Evolutionary conservation across 2,113 vertebrate genomes (phyloP).

Genomic region (Leucoraja erinaceus): DNA sequence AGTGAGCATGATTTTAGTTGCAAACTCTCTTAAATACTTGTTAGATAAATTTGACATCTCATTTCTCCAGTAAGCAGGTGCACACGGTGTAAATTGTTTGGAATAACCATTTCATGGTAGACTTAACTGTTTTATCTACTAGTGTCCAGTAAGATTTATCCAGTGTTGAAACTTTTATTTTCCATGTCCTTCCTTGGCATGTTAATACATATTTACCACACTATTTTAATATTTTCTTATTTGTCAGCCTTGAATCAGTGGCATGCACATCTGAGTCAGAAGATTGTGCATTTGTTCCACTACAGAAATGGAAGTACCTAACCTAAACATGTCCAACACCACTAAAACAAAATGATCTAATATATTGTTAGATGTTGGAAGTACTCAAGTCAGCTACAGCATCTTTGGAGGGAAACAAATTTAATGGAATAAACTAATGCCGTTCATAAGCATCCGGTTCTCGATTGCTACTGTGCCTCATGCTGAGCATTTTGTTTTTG

Average conservation of each 20-base stretch:
- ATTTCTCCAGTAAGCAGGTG: not conserved
- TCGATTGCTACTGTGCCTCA: not conserved
- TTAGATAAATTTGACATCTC: not conserved
- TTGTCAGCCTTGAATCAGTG: not conserved
- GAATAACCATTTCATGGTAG: not conserved
- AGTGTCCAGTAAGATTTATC: not conserved
- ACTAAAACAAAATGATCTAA: not conserved
- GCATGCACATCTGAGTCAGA: not conserved
- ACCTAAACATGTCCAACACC: not conserved
- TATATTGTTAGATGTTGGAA: not conserved
- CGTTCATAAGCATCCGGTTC: not conserved
- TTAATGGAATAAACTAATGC: not conserved
- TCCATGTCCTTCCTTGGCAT: not conserved
- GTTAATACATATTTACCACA: not conserved
- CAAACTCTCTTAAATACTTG: not conserved
- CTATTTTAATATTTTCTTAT: not conserved
- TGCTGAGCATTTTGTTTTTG: not conserved
- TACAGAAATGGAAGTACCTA: not conserved
- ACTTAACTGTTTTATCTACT: not conserved
- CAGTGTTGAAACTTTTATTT: not conserved
- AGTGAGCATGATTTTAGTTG: not conserved
- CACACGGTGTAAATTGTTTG: not conserved
- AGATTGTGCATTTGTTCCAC: not conserved
- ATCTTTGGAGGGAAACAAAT: not conserved
- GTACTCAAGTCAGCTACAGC: not conserved